Evolutionary conservation across 2,113 vertebrate species (phyloP), one percentile per base, ranked within the genome.

Genomic region (Pagrus major): DNA sequence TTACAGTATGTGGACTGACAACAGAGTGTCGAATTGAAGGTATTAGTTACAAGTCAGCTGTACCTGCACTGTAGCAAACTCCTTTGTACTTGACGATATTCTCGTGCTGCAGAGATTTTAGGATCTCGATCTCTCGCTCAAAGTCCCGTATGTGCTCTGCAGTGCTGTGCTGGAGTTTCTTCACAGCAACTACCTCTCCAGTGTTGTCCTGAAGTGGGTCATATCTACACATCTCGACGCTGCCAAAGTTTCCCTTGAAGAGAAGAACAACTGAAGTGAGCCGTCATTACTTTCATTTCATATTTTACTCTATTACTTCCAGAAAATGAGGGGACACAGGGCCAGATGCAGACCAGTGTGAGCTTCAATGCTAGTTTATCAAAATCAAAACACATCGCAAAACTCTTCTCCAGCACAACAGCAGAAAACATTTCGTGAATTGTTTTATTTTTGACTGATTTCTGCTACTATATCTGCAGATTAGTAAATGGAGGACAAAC

Each of bases 61-160:
- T 75, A 94, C 98, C 98, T 90, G 97, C 97, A 27, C 97, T 99
- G 92, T 99, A 99, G 90, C 97, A 99, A 8, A 99, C 97, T 44
- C 98, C 98, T 89, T 99, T 99, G 91, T 99, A 99, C 80, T 97
- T 97, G 76, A 99, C 98, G 33, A 99, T 99, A 94, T 99, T 99
- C 68, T 99, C 98, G 18, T 99, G 98, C 75, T 98, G 97, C 37
- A 99, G 93, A 44, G 98, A 99, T 77, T 98, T 98, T 49, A 99
- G 95, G 89, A 99, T 99, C 91, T 99, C 97, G 7, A 99, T 99
- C 86, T 99, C 98, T 58, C 97, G 95, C 94, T 99, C 97, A 35
- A 99, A 99, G 89, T 99, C 98, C 10, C 97, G 92, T 61, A 99
- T 89, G 84, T 99, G 97, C 83, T 99, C 97, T 1, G 97, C 97